Evolutionary conservation across 2,797 vertebrate species (phyloP).

Genomic region (Brachyrhaphis roseni): DNA sequence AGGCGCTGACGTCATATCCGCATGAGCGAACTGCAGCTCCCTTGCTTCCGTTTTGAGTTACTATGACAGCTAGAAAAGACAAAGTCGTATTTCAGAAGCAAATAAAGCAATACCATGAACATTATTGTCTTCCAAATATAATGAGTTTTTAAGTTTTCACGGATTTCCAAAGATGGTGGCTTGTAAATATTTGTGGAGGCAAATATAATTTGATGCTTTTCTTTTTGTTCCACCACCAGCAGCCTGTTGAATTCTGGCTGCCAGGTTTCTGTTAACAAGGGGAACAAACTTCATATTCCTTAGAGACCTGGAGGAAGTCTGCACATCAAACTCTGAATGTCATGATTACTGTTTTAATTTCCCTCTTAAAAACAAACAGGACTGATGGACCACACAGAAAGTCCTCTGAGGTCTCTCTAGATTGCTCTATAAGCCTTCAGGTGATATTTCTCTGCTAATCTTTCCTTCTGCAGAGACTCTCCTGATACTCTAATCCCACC

Average conservation of each 20-base stretch:
- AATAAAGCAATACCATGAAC: too few species aligned
- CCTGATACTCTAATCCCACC: conserved; percentile 67
- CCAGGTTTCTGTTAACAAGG: conserved; percentile 58
- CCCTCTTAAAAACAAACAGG: conserved; percentile 3
- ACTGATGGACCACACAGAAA: conserved; percentile 22
- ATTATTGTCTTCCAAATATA: too few species aligned
- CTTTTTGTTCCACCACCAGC: not conserved
- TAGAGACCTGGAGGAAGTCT: conserved; percentile 52
- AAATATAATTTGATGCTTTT: too few species aligned
- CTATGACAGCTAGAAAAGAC: too few species aligned
- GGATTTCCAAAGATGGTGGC: too few species aligned
- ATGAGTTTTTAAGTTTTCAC: too few species aligned
- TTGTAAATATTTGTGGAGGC: too few species aligned
- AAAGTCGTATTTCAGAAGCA: too few species aligned
- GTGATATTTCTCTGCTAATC: conserved; percentile 71
- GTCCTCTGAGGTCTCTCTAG: conserved; percentile 34
- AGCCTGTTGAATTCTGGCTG: conserved; percentile 60
- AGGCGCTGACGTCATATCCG: too few species aligned
- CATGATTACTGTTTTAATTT: not conserved
- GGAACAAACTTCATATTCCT: conserved; percentile 63
- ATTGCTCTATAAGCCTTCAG: conserved; percentile 64
- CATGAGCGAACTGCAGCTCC: too few species aligned
- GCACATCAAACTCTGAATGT: conserved; percentile 54
- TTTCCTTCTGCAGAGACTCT: conserved; percentile 69
- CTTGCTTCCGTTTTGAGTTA: too few species aligned